These are phyloP conservation scores for Drosophila glabriapex DNA, from an alignment of 2,888 invertebrate genomes.

Conservation along the genomic window DNA sequence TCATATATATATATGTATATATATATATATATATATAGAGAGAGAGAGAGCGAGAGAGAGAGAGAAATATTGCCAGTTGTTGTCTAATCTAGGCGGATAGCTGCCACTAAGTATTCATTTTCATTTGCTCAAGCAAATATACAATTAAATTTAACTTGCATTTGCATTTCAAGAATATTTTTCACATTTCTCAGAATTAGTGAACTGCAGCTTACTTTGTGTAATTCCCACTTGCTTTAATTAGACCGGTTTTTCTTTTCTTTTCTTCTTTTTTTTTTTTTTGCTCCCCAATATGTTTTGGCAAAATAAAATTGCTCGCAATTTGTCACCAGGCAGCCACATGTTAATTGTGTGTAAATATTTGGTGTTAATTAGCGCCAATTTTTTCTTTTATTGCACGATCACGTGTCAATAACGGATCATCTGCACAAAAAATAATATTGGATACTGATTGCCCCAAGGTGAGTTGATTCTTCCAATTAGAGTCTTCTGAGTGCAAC, in stretches of 20 bases:
- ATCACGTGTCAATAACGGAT: conserved; percentile 65
- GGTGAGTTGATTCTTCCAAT: conserved; percentile 18
- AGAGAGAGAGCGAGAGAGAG: too few species aligned
- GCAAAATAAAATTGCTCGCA: conserved; percentile 3
- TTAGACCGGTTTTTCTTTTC: conserved; percentile 31
- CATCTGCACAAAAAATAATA: conserved; percentile 27
- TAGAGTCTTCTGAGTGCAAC: neutral
- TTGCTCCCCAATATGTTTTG: neutral
- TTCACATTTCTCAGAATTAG: conserved; percentile 11
- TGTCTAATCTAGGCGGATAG: neutral
- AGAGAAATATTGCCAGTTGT: neutral
- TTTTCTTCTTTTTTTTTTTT: too few species aligned
- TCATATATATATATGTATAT: conserved; percentile 40
- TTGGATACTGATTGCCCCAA: conserved; percentile 29
- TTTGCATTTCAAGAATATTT: conserved; percentile 1
- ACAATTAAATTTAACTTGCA: neutral
- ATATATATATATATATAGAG: neutral
- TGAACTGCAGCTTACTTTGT: neutral
- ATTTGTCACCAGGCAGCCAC: conserved; percentile 56
- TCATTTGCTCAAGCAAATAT: neutral
- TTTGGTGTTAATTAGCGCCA: conserved; percentile 59
- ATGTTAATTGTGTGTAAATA: conserved; percentile 75
- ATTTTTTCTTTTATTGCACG: conserved; percentile 29
- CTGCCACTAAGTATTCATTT: conserved; percentile 24
- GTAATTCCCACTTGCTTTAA: conserved; percentile 14